Conservation (phyloP, 1,140 invertebrate genomes). For the Drosophila sp. region DNA sequence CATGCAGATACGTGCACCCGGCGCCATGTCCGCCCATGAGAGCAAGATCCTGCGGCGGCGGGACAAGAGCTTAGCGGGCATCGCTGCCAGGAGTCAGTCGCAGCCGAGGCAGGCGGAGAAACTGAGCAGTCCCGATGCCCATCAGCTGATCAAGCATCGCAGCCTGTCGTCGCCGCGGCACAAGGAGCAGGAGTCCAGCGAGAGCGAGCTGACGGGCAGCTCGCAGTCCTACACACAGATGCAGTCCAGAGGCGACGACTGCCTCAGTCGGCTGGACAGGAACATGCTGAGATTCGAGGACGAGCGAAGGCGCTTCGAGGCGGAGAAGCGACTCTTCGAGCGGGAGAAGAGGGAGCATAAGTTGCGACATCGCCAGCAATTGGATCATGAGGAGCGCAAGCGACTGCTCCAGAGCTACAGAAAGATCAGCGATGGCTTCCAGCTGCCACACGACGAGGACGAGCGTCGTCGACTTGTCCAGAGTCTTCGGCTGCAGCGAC, state of each 20-base stretch:
- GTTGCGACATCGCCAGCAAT: slow-evolving; percentile 73
- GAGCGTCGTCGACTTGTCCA: slow-evolving; percentile 76
- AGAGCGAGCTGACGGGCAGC: slow-evolving; percentile 67
- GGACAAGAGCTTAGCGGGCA: slow-evolving; percentile 69
- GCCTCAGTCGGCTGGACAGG: slow-evolving; percentile 68
- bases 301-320: slow-evolving; percentile 79
- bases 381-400: slow-evolving; percentile 79
- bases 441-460: slow-evolving; percentile 75
- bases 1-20: slow-evolving; percentile 79
- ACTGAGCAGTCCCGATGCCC: slow-evolving; percentile 66
- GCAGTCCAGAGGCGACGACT: slow-evolving; percentile 41
- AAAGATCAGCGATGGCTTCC: slow-evolving; percentile 80
- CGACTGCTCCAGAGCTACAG: slow-evolving; percentile 74
- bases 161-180: slow-evolving; percentile 80
- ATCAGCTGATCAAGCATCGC: slow-evolving; percentile 74
- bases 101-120: slow-evolving; percentile 84
- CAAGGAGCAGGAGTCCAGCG: slow-evolving; percentile 77
- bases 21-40: slow-evolving; percentile 74
- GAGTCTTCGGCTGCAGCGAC: slow-evolving; percentile 69
- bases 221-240: slow-evolving; percentile 27
- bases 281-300: slow-evolving; percentile 82
- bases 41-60: slow-evolving; percentile 80
- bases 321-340: slow-evolving; percentile 79
- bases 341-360: slow-evolving; percentile 81
- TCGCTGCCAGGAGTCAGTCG: slow-evolving; percentile 84